Base-by-base conservation (phyloP, 1,140 invertebrate species). In the Caerostris extrusa region DNA sequence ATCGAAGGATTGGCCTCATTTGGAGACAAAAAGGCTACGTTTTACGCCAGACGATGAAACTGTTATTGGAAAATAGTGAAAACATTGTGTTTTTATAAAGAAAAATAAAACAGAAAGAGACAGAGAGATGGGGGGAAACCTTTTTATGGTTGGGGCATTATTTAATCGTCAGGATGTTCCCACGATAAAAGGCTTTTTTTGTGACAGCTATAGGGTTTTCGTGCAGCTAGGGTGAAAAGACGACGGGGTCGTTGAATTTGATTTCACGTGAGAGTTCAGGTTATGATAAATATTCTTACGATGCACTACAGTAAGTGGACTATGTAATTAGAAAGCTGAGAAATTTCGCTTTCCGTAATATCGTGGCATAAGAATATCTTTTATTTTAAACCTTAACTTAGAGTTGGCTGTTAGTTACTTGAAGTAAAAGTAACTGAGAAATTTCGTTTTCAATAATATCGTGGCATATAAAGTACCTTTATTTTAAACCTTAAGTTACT, bases 91-190 rank as follows among this genome's bases (percentile, higher is more conserved):
- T 87, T 53, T 34, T 50, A 77, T 77, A 34, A 34, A 34, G 61
- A 89, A 89, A 89, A 89, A 89, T 67, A 61, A 34, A 3, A 34
- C 53, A 34, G 8, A 83, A 17, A 19, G 34, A 4, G 87, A 89
- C 67, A 71, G 34, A 57, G 34, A 67, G 64, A n/a, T 14, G 12
- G 12, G 53, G 12, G 64, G 67, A 50, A 53, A 14, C 12, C 64
- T 55, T 89, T 34, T 89, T 69, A 69, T 71, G 57, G 10, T 69
- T 69, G 71, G 10, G 85, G 19, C 64, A 89, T 71, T 89, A 89
- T 89, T 89, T 89, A 89, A 89, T 89, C 61, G 61, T 64, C 87
- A 89, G 87, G 87, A 89, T 89, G 87, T 89, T 69, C 87, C 53
- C 87, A 89, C 87, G 61, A 89, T 89, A 89, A 89, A 89, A 89